phyloP scores from a whole-genome alignment of 2,888 invertebrate genomes.

The Chalcis sispes region DNA sequence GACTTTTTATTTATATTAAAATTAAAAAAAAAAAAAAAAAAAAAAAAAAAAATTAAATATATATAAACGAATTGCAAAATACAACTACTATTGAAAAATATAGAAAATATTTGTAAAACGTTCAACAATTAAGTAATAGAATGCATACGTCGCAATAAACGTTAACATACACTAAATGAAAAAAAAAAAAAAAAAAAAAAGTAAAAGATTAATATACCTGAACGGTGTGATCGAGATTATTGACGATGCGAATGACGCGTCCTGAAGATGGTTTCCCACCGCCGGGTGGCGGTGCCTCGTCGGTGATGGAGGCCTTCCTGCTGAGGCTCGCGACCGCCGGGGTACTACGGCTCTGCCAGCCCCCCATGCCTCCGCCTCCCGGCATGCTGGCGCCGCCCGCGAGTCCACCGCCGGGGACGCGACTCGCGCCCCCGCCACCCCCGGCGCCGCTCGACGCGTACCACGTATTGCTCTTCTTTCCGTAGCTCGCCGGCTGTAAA shows the following conservation, averaged over 20 bases:
- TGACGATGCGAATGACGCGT: slow-evolving; percentile 93
- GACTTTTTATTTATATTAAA: too few relatives aligned
- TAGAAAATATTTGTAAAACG: too few relatives aligned
- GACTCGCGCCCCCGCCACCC: slow-evolving; percentile 75
- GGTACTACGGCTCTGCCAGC: slow-evolving; percentile 80
- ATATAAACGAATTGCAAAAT: too few relatives aligned
- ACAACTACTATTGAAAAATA: too few relatives aligned
- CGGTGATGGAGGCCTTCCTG: slow-evolving; percentile 89
- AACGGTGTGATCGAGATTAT: slow-evolving; percentile 93
- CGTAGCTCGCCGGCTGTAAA: slow-evolving; percentile 90
- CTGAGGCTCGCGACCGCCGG: slow-evolving; percentile 80
- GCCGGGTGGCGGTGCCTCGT: slow-evolving; percentile 85
- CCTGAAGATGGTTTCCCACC: slow-evolving; percentile 87
- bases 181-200: not conserved
- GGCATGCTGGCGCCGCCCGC: slow-evolving; percentile 71
- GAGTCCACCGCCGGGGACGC: slow-evolving; percentile 73
- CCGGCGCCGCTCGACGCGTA: slow-evolving; percentile 78
- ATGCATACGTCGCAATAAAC: too few relatives aligned
- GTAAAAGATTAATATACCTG: slow-evolving; percentile 79
- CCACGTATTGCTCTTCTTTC: slow-evolving; percentile 94
- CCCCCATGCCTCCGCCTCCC: slow-evolving; percentile 67
- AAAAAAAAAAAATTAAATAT: too few relatives aligned
- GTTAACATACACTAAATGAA: not conserved
- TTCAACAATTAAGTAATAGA: too few relatives aligned
- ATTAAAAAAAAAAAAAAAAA: too few relatives aligned